These are phyloP conservation scores for Fundulus diaphanus DNA, from an alignment of 2,797 vertebrate genomes.

Conservation along the genomic window DNA sequence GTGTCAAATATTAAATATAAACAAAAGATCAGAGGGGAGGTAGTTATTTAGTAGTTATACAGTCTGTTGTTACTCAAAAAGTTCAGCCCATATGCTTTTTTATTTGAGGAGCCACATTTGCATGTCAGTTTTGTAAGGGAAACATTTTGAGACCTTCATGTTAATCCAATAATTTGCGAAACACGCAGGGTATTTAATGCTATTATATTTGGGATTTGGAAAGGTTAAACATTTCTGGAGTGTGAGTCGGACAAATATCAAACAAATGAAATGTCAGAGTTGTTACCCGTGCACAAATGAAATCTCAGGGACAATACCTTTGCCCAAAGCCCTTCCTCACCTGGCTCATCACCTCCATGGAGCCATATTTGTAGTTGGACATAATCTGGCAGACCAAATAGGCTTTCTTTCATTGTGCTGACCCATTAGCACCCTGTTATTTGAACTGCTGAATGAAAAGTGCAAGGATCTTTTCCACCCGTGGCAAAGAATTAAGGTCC, in stretches of 20 bases:
- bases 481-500: constrained; percentile 67
- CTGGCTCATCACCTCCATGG: constrained; percentile 53
- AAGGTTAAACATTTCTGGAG: constrained; percentile 64
- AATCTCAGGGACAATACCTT: constrained; percentile 71
- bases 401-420: constrained; percentile 60
- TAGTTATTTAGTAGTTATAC: not conserved
- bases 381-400: constrained; percentile 55
- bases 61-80: not conserved
- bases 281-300: constrained; percentile 68
- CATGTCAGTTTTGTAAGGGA: constrained; percentile 7
- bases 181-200: constrained; percentile 38
- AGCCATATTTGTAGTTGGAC: constrained; percentile 65
- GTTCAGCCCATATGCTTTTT: not conserved
- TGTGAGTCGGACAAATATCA: constrained; percentile 67
- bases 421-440: constrained; percentile 71
- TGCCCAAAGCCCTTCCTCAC: constrained; percentile 48
- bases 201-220: constrained; percentile 56
- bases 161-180: constrained; percentile 31
- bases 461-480: constrained; percentile 45
- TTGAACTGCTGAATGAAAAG: constrained; percentile 67
- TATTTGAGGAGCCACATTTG: not conserved
- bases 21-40: not conserved
- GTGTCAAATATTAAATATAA: not conserved
- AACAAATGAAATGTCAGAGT: constrained; percentile 75
- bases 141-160: constrained; percentile 33